Conservation (phyloP, 1,140 invertebrate species). For the Oryzaephilus surinamensis region DNA sequence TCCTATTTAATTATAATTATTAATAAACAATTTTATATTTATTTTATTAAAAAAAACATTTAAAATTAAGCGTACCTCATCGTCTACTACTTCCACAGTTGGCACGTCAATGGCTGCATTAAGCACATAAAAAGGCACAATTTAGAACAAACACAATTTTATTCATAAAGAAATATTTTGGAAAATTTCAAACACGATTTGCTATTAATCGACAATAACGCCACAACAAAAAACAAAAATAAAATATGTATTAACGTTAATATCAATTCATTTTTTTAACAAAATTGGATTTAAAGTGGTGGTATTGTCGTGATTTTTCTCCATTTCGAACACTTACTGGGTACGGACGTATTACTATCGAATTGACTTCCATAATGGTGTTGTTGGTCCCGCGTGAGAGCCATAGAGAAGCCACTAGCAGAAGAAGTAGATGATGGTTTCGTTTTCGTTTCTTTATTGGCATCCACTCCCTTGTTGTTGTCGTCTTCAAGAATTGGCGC, state of each 20-base stretch:
- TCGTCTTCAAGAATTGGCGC: conserved; percentile 19
- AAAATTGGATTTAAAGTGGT: not conserved
- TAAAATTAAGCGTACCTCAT: no score
- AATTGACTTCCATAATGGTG: conserved; percentile 67
- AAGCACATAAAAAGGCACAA: conserved; percentile 4
- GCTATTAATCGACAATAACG: no score
- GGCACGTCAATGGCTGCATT: conserved; percentile 32
- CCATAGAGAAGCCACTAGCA: conserved; percentile 54
- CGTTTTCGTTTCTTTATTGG: conserved; percentile 20
- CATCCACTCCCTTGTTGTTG: no score
- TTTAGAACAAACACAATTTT: no score
- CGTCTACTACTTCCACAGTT: conserved; percentile 28
- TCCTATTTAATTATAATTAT: no score
- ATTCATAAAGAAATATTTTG: no score
- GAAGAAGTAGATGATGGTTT: conserved; percentile 16
- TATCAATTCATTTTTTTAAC: no score
- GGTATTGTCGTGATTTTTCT: not conserved
- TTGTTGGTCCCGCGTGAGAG: conserved; percentile 58
- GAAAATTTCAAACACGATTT: no score
- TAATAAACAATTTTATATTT: no score
- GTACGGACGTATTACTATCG: conserved; percentile 18
- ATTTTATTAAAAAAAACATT: no score
- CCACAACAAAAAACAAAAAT: no score
- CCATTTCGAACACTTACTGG: conserved; percentile 23
- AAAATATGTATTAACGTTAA: no score